Percentiles rank a stretch among this genome's conserved stretches.
Conservation (phyloP, 2,797 vertebrate species). For the Podarcis siculus region DNA sequence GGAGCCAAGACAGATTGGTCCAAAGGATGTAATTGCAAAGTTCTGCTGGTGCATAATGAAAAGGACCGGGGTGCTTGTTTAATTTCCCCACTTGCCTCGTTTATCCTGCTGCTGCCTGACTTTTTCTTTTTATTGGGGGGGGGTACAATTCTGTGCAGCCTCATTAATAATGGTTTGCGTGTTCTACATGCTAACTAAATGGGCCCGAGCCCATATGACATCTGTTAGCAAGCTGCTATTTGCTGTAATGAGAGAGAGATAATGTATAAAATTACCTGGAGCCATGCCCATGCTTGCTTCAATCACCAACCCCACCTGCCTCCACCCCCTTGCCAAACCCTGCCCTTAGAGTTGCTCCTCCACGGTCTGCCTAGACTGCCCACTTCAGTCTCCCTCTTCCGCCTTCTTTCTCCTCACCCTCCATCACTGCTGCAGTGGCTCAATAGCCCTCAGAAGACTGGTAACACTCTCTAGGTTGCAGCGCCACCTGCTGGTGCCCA, state of each 20-base stretch:
- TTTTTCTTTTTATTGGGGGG: not conserved
- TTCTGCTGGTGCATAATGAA: constrained; percentile 60
- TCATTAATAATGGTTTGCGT: not conserved
- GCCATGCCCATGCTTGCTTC: too few relatives aligned
- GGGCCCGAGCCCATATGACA: fast-evolving
- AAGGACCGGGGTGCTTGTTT: constrained; percentile 31
- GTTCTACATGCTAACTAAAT: not conserved
- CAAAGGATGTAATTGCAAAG: constrained; percentile 68
- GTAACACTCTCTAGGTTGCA: too few relatives aligned
- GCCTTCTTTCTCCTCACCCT: too few relatives aligned
- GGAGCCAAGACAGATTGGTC: constrained; percentile 61
- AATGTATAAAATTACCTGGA: too few relatives aligned
- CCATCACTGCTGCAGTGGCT: too few relatives aligned
- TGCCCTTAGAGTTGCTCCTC: too few relatives aligned
- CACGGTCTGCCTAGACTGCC: too few relatives aligned
- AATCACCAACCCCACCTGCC: too few relatives aligned
- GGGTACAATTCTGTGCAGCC: not conserved
- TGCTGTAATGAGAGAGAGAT: not conserved
- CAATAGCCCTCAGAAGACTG: too few relatives aligned
- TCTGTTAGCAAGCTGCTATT: not conserved
- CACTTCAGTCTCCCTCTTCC: too few relatives aligned
- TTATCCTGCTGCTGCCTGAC: not conserved
- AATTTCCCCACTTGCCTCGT: constrained; percentile 27
- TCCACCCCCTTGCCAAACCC: too few relatives aligned
- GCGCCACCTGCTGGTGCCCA: too few relatives aligned